Conservation (phyloP, 53 echinoderm and acorn worm genomes). For the Arbacia lixula region DNA sequence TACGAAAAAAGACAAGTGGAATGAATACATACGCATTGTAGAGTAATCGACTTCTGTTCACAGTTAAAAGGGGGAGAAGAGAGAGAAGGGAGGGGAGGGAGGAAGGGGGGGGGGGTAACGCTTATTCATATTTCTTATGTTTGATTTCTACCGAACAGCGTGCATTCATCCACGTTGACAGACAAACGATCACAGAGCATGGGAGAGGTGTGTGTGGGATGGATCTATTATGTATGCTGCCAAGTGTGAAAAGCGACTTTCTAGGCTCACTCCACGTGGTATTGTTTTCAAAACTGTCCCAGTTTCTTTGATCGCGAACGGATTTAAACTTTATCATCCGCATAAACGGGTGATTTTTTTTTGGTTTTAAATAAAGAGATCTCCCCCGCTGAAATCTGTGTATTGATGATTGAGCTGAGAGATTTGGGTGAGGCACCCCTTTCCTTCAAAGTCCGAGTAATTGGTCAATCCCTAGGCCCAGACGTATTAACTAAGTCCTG, state of each 20-base stretch:
- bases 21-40: too few species aligned
- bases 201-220: too few species aligned
- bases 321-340: not conserved
- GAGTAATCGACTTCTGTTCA: too few species aligned
- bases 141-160: not conserved
- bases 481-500: not conserved
- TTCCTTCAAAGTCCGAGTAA: constrained; percentile 11
- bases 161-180: not conserved
- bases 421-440: constrained; percentile 11
- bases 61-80: too few species aligned
- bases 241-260: not conserved
- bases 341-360: too few species aligned
- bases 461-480: not conserved
- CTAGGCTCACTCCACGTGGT: constrained; percentile 12
- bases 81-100: too few species aligned
- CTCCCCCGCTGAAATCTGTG: not conserved
- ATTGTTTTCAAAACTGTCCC: constrained; percentile 40
- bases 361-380: not conserved
- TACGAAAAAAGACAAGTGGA: too few species aligned
- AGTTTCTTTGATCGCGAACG: constrained; percentile 3
- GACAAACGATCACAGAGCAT: too few species aligned
- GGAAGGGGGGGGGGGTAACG: not conserved
- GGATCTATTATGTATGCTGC: constrained; percentile 13
- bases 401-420: constrained; percentile 1
- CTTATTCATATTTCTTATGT: not conserved